Base-by-base conservation (phyloP, 2,888 invertebrate genomes). In the Stenichneumon culpator region DNA sequence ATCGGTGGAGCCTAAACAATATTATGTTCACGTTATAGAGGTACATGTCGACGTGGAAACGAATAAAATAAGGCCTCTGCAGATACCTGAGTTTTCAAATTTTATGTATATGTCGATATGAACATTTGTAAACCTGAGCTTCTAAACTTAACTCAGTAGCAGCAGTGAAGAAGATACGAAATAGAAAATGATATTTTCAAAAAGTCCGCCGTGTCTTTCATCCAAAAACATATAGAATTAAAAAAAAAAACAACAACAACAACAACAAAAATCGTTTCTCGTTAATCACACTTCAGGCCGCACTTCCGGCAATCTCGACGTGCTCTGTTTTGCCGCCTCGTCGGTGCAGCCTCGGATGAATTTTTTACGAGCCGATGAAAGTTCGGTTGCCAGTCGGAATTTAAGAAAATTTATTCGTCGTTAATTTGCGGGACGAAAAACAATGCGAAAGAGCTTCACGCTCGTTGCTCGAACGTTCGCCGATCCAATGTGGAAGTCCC, bases 371-470 rank as follows among this genome's bases (percentile, higher is more conserved):
- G 32, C 47, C 54, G 22, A 32, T n/a, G 60, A 74, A 47, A 74
- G 52, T 69, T 75, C 68, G 28, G n/a, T 44, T n/a, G 7, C 7
- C 9, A 1, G 11, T 57, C 4, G 9, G n/a, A 36, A 39, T 63
- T 25, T 16, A 19, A 14, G n/a, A 19, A 69, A 77, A 84, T 79
- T 50, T 63, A 84, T 78, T 77, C 77, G 52, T 77, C 67, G 80
- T 80, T 19, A 68, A 68, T 57, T 57, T 57, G 22, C 39, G 11
- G 19, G 44, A 14, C 22, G 19, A 44, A 68, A 72, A 44, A 84
- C 84, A 84, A 84, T 84, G 80, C 72, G 73, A 67, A 36, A 78
- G 78, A 84, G 73, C 81, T 81, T 78, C 81, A 84, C 84, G 84
- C 73, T 84, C 36, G 67, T 39, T 19, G 63, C 70, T 47, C 82